Conservation (phyloP, 2,888 invertebrate species). For the Eristalis tenax region DNA sequence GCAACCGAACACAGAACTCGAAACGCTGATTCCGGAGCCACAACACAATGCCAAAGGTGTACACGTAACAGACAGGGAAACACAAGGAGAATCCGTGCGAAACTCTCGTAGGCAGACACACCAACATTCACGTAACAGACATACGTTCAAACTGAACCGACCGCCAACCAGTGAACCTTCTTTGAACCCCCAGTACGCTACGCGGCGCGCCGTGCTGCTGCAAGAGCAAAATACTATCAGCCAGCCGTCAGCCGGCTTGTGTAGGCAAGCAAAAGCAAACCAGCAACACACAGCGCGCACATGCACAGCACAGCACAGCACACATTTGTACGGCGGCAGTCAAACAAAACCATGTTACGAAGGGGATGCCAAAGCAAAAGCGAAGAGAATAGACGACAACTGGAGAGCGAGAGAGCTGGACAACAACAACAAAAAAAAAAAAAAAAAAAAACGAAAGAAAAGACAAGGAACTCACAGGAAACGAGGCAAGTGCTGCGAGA, state of each 20-base stretch:
- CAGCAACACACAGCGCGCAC: neutral
- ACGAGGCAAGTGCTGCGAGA: neutral
- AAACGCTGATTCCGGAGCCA: conserved; percentile 16
- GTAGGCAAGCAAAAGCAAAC: conserved; percentile 20
- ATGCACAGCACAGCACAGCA: conserved; percentile 10
- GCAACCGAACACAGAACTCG: neutral
- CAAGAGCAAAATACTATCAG: conserved; percentile 28
- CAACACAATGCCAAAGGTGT: conserved; percentile 19
- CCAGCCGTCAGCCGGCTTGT: conserved; percentile 51
- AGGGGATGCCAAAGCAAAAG: conserved; percentile 33
- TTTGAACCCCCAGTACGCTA: conserved; percentile 50
- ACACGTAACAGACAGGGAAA: conserved; percentile 49
- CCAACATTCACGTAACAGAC: conserved; percentile 45
- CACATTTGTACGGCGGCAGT: conserved; percentile 18
- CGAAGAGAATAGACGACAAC: conserved; percentile 28
- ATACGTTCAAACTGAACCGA: conserved; percentile 64
- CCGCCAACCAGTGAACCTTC: conserved; percentile 61
- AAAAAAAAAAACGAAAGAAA: neutral
- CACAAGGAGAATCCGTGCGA: conserved; percentile 36
- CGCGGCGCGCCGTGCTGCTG: neutral
- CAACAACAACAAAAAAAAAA: no score
- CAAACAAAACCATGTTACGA: conserved; percentile 64
- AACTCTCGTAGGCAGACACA: conserved; percentile 23
- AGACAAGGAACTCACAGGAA: conserved; percentile 5
- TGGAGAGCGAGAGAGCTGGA: neutral